Evolutionary conservation across 2,797 vertebrate species (phyloP).

Genomic region (Hephaestus fuliginosus): DNA sequence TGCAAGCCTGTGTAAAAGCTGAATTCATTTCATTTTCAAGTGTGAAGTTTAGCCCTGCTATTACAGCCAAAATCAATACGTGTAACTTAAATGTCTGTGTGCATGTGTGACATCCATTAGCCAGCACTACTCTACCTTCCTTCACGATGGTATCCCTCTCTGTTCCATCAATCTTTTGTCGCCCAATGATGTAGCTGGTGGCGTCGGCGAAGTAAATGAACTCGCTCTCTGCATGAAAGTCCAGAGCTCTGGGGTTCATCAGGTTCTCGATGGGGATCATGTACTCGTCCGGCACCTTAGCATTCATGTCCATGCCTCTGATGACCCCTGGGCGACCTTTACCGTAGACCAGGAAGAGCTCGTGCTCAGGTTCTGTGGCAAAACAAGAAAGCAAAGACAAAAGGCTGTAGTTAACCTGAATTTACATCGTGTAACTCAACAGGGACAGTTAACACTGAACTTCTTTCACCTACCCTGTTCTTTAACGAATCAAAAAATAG

Average conservation of each 20-base stretch:
- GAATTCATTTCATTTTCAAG: not conserved
- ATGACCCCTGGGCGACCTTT: conserved; percentile 97
- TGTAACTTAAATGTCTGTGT: not conserved
- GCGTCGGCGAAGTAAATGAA: conserved; percentile 98
- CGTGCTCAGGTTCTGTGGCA: conserved; percentile 92
- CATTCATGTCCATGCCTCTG: conserved; percentile 96
- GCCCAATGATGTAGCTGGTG: conserved; percentile 95
- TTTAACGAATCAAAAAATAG: not conserved
- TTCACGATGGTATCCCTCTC: conserved; percentile 95
- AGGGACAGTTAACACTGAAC: not conserved
- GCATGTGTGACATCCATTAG: not conserved
- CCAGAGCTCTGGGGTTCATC: conserved; percentile 96
- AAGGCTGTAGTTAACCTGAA: not conserved
- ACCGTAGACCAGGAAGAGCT: conserved; percentile 96
- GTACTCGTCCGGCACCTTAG: conserved; percentile 95
- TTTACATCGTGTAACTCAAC: not conserved
- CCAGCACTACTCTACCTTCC: conserved; percentile 84
- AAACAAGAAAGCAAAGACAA: conserved; percentile 30
- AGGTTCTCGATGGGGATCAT: conserved; percentile 99
- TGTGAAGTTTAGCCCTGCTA: not conserved
- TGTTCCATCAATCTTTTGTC: conserved; percentile 96
- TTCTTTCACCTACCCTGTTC: not conserved
- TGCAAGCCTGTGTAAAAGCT: not conserved
- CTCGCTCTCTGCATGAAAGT: conserved; percentile 94
- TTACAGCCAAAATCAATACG: not conserved